phyloP scores from a whole-genome alignment of 2,888 invertebrate species.

The Dendrolimus houi region DNA sequence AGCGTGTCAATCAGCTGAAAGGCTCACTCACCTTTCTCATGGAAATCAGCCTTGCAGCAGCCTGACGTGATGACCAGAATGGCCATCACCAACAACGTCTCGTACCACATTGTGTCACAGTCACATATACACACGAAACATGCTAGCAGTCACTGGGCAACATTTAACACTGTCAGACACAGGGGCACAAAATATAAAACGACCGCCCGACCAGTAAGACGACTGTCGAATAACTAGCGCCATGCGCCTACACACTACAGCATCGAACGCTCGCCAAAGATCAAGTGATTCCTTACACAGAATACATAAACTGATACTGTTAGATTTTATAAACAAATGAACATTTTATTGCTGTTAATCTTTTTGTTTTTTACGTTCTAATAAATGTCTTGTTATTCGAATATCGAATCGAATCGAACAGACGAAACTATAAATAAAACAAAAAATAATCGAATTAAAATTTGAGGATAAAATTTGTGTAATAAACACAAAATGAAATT shows the following conservation, averaged over 20 bases:
- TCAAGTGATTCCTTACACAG: not conserved
- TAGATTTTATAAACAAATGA: too few relatives aligned
- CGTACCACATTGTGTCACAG: constrained; percentile 51
- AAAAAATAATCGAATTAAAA: too few relatives aligned
- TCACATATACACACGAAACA: constrained; percentile 41
- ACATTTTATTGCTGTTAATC: too few relatives aligned
- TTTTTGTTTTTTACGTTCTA: too few relatives aligned
- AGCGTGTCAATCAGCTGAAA: not conserved
- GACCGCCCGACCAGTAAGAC: not conserved
- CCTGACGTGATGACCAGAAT: constrained; percentile 25
- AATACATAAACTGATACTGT: not conserved
- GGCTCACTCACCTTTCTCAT: constrained; percentile 54
- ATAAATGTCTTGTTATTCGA: too few relatives aligned
- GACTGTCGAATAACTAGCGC: not conserved
- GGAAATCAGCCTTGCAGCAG: constrained; percentile 37
- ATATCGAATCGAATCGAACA: too few relatives aligned
- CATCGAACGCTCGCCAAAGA: not conserved
- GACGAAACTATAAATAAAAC: too few relatives aligned
- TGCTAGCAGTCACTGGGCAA: constrained; percentile 37
- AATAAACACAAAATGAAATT: too few relatives aligned
- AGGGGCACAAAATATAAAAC: not conserved
- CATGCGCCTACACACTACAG: not conserved
- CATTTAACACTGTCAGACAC: constrained; percentile 13
- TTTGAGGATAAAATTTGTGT: too few relatives aligned
- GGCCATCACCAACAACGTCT: constrained; percentile 28